Percentiles rank a stretch among this genome's conserved stretches.
Evolutionary conservation across 2,888 invertebrate species (phyloP).

Genomic region (Acleris laterana): DNA sequence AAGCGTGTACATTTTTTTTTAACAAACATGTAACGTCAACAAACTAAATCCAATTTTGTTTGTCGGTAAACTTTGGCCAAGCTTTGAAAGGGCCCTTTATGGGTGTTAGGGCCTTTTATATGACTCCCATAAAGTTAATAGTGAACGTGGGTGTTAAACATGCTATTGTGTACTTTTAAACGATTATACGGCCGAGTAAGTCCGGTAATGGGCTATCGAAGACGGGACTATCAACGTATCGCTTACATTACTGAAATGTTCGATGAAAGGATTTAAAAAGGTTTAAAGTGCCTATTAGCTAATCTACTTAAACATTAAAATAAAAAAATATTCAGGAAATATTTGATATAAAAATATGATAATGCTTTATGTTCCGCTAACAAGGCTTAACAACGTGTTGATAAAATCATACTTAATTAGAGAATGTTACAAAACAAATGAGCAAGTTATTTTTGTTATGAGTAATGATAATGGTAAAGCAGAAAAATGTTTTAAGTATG

Average conservation of each 20-base stretch:
- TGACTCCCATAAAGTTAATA: constrained; percentile 42
- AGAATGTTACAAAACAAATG: no score
- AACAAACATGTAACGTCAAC: neutral
- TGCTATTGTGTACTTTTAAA: constrained; percentile 45
- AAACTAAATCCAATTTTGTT: neutral
- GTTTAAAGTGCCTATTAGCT: neutral
- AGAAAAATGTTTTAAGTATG: no score
- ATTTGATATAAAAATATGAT: neutral
- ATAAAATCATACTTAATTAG: no score
- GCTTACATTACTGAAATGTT: constrained; percentile 15
- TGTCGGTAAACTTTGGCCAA: constrained; percentile 7
- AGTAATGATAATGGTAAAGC: no score
- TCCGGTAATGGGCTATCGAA: constrained; percentile 42
- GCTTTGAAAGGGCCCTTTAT: constrained; percentile 23
- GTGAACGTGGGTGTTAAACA: constrained; percentile 46
- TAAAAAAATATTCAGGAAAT: neutral
- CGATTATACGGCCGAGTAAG: constrained; percentile 45
- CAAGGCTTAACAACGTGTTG: no score
- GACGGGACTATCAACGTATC: constrained; percentile 37
- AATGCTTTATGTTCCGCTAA: no score
- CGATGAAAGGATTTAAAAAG: constrained; percentile 29
- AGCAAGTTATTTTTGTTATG: no score
- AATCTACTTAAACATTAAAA: neutral
- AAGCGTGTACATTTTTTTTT: neutral
- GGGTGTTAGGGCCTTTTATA: constrained; percentile 27